These are phyloP conservation scores for Terrapene triunguis DNA, from an alignment of 2,113 vertebrate species.

Conservation along the genomic window DNA sequence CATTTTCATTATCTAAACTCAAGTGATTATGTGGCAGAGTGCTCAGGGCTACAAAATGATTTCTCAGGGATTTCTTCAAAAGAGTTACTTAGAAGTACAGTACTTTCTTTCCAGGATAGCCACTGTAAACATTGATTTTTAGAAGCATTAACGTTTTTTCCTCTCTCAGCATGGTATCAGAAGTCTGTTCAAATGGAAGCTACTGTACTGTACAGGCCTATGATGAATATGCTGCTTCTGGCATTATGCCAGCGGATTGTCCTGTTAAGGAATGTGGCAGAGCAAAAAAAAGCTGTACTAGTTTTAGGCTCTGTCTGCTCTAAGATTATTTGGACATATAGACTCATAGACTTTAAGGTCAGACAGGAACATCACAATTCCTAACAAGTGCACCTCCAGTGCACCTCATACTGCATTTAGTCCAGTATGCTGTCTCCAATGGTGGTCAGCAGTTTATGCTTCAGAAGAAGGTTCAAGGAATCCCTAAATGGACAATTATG, in stretches of 20 bases:
- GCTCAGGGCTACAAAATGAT: background rate
- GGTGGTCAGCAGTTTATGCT: background rate
- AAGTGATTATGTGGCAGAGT: background rate
- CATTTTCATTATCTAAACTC: fast-evolving
- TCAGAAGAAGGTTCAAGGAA: fast-evolving
- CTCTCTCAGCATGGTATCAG: background rate
- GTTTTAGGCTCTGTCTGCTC: fast-evolving
- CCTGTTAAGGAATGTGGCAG: background rate
- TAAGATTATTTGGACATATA: background rate
- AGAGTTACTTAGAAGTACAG: background rate
- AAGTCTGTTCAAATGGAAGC: background rate
- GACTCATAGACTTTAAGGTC: background rate
- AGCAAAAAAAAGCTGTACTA: too few relatives aligned
- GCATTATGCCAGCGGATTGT: background rate
- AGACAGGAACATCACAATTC: background rate
- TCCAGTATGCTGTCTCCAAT: background rate
- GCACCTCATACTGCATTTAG: background rate
- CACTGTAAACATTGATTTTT: background rate
- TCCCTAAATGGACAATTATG: background rate
- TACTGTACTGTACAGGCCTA: background rate
- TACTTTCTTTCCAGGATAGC: constrained; percentile 1
- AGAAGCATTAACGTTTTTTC: background rate
- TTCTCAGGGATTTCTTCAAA: background rate
- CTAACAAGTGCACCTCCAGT: background rate
- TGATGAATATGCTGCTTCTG: background rate